Conservation (phyloP, 2,888 invertebrate genomes). For the Nipponacmea schrenckii region DNA sequence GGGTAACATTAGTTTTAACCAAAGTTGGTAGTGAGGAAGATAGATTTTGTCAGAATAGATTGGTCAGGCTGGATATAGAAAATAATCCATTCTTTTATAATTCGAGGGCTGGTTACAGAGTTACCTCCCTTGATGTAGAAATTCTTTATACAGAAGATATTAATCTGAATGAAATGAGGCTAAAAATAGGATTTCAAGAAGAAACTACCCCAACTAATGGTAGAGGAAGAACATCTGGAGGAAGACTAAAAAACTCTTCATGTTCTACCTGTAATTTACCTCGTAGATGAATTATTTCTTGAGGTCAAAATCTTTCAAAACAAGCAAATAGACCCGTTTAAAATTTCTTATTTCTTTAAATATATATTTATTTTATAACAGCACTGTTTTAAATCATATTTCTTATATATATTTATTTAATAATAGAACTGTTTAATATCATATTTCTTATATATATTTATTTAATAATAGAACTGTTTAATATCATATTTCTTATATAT, state of each 20-base stretch:
- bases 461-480: too few relatives aligned
- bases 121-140: slow-evolving; percentile 1
- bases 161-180: neutral
- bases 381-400: too few relatives aligned
- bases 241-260: neutral
- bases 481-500: too few relatives aligned
- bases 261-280: neutral
- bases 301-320: too few relatives aligned
- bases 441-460: too few relatives aligned
- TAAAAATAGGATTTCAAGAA: neutral
- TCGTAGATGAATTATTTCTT: too few relatives aligned
- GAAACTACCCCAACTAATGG: neutral
- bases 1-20: too few relatives aligned
- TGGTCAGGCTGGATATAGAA: neutral
- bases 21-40: slow-evolving; percentile 1
- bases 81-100: slow-evolving; percentile 5
- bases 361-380: too few relatives aligned
- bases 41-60: neutral
- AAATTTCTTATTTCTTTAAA: too few relatives aligned
- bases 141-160: slow-evolving; percentile 12
- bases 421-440: too few relatives aligned
- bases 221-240: neutral
- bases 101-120: neutral
- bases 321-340: too few relatives aligned
- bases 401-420: too few relatives aligned